Percentiles rank a stretch among this genome's conserved stretches.
Evolutionary conservation across 2,888 invertebrate species (phyloP).

Genomic region (Lepidocyrtoides sp.): DNA sequence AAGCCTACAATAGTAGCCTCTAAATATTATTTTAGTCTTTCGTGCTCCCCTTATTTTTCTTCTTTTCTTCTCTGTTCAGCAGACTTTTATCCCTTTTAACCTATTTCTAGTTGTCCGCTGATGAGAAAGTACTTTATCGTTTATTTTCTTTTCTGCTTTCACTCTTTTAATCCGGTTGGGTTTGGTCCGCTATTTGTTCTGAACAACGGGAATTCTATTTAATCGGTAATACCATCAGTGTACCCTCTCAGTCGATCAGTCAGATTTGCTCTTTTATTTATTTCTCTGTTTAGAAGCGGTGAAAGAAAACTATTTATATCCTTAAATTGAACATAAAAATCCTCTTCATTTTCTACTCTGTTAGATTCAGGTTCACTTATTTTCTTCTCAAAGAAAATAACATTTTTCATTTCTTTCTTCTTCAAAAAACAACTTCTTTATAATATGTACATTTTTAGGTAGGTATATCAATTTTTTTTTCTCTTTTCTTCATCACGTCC

Average conservation of each 20-base stretch:
- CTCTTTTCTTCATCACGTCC: conserved; percentile 4
- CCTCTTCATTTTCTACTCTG: neutral
- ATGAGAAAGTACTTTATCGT: conserved; percentile 9
- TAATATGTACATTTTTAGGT: no score
- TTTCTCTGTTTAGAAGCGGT: neutral
- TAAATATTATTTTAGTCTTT: neutral
- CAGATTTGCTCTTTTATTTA: conserved; percentile 2
- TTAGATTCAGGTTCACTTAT: neutral
- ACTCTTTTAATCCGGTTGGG: neutral
- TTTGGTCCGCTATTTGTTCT: neutral
- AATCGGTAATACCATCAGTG: neutral
- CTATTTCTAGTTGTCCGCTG: neutral
- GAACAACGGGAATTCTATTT: neutral
- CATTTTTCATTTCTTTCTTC: neutral
- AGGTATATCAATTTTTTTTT: neutral
- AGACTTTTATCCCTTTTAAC: neutral
- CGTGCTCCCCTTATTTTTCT: neutral
- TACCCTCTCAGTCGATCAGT: conserved; percentile 26
- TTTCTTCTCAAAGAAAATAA: neutral
- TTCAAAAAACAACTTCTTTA: neutral
- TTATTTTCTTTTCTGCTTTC: conserved; percentile 11
- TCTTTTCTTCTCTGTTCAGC: neutral
- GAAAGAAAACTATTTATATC: conserved; percentile 3
- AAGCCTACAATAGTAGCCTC: neutral
- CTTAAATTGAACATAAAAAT: conserved; percentile 15